A percentile compares a stretch with the other conserved stretches of the same genome.
phyloP scores from a whole-genome alignment of 2,113 vertebrate genomes.

The Lycocorax pyrrhopterus region DNA sequence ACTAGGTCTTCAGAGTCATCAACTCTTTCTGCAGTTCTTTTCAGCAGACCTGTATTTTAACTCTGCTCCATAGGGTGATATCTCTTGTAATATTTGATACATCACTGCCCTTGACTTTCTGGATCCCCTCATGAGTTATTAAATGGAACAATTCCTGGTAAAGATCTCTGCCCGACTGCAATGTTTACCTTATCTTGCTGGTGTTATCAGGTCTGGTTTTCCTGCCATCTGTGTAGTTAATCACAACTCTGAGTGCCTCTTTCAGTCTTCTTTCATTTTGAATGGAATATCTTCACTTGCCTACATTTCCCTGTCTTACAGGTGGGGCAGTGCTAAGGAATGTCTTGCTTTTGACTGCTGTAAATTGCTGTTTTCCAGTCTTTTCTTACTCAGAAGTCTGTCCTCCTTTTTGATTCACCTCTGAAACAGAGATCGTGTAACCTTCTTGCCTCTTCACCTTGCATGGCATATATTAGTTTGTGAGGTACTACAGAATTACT shows the following conservation, averaged over 20 bases:
- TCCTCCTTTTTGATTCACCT: accelerated
- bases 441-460: background rate
- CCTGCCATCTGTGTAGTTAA: background rate
- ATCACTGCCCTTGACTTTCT: accelerated
- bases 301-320: background rate
- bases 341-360: background rate
- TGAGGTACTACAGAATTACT: background rate
- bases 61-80: accelerated
- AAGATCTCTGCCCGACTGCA: accelerated
- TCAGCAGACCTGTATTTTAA: background rate
- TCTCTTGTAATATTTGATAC: accelerated
- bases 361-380: accelerated
- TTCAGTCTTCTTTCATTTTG: background rate
- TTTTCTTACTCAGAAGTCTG: background rate
- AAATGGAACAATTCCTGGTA: accelerated
- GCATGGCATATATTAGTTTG: background rate
- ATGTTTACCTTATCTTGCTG: background rate
- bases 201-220: accelerated
- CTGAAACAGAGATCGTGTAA: background rate
- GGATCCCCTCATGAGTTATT: background rate
- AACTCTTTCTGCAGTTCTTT: background rate
- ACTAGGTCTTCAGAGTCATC: background rate
- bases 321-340: background rate
- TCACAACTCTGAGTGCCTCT: background rate
- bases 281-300: background rate